These are phyloP conservation scores for Diglossa brunneiventris DNA, from an alignment of 2,113 vertebrate genomes.

Conservation along the genomic window DNA sequence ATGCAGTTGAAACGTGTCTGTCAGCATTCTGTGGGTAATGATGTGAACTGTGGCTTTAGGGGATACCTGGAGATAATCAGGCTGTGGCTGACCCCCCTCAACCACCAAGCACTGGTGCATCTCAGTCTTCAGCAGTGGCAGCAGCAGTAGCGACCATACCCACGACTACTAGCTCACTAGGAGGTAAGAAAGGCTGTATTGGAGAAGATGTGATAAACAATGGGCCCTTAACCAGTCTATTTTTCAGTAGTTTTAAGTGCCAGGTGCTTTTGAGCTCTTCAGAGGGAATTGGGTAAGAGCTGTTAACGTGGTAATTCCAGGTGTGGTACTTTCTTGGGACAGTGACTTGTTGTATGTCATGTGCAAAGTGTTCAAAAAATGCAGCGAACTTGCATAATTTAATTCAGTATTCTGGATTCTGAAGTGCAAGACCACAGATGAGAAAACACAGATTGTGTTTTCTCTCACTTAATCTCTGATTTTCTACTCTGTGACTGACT, in stretches of 20 bases:
- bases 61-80: slow-evolving; percentile 84
- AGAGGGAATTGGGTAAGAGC: background rate
- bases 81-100: slow-evolving; percentile 75
- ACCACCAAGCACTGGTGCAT: slow-evolving; percentile 69
- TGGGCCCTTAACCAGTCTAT: background rate
- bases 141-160: slow-evolving; percentile 71
- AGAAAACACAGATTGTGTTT: background rate
- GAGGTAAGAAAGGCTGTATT: slow-evolving; percentile 66
- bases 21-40: background rate
- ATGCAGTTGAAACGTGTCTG: background rate
- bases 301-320: background rate
- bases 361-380: background rate
- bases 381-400: background rate
- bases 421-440: background rate
- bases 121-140: slow-evolving; percentile 73
- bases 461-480: background rate
- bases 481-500: background rate
- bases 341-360: background rate
- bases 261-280: background rate
- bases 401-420: background rate
- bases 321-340: background rate
- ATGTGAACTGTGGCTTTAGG: slow-evolving; percentile 72
- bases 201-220: background rate
- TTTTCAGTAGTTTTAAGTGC: background rate
- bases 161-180: slow-evolving; percentile 65